Conservation (phyloP, 2,113 vertebrate species). For the Galemys pyrenaicus region DNA sequence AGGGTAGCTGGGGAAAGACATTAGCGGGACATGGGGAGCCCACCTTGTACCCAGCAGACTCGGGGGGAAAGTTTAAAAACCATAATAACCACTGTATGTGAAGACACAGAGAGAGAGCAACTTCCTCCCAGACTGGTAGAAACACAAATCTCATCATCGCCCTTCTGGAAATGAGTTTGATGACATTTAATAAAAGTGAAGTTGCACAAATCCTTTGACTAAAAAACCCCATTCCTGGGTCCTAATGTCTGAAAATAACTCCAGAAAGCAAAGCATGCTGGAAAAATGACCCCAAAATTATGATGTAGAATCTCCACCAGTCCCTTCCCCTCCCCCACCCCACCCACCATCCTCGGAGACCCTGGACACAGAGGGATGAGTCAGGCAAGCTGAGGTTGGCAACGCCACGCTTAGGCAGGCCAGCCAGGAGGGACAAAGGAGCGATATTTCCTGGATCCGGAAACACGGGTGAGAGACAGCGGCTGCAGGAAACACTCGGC, state of each 20-base stretch:
- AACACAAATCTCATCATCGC: background rate
- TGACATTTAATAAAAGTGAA: background rate
- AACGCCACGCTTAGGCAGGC: constrained; percentile 3
- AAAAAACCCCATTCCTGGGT: background rate
- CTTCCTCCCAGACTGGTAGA: background rate
- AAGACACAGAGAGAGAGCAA: background rate
- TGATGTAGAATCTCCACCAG: background rate
- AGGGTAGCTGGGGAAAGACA: background rate
- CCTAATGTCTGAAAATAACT: background rate
- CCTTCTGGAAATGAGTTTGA: background rate
- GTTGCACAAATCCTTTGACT: background rate
- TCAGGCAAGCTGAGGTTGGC: constrained; percentile 26
- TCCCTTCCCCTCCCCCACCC: accelerated
- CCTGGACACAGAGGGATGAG: background rate
- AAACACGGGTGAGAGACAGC: constrained; percentile 46
- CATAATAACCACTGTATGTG: background rate
- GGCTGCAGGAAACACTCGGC: constrained; percentile 72
- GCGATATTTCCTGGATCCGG: constrained; percentile 74
- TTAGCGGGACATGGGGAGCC: background rate
- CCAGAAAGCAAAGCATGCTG: background rate
- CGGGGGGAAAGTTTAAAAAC: background rate
- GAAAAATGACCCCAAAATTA: background rate
- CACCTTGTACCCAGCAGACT: background rate
- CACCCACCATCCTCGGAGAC: background rate
- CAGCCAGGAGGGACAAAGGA: constrained; percentile 71